A percentile compares a stretch with the other conserved stretches of the same genome.
Evolutionary conservation across 2,888 invertebrate species (phyloP).

Genomic region (Xestia c-nigrum): DNA sequence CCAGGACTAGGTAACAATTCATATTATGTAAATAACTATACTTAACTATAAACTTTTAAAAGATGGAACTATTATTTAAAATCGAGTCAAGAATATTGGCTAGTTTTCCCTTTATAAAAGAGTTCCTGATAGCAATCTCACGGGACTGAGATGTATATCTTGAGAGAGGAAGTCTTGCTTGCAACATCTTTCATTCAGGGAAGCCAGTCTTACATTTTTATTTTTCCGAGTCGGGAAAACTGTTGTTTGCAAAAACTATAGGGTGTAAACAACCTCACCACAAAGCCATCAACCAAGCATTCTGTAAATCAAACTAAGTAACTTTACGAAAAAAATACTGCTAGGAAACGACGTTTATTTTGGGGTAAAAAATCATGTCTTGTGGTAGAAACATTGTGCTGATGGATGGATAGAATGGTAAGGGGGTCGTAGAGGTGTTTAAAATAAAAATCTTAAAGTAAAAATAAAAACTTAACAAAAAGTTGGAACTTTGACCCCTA

Average conservation of each 20-base stretch:
- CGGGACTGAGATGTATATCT: background rate
- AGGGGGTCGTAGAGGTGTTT: too few relatives aligned
- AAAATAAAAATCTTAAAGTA: too few relatives aligned
- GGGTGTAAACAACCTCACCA: too few relatives aligned
- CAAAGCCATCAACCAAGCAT: too few relatives aligned
- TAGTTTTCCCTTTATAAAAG: slow-evolving; percentile 4
- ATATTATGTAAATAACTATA: background rate
- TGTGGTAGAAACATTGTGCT: too few relatives aligned
- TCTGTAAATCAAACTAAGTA: too few relatives aligned
- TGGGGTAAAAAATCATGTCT: too few relatives aligned
- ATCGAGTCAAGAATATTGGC: background rate
- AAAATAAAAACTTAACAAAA: too few relatives aligned
- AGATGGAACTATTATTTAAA: background rate
- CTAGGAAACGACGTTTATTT: too few relatives aligned
- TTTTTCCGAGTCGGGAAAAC: background rate
- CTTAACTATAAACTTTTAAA: background rate
- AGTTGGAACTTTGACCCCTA: too few relatives aligned
- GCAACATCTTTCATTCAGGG: slow-evolving; percentile 7
- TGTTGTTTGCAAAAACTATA: background rate
- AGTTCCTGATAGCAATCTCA: slow-evolving; percentile 10
- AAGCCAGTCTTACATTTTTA: slow-evolving; percentile 8
- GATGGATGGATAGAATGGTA: too few relatives aligned
- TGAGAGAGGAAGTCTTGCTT: background rate
- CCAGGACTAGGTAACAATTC: background rate
- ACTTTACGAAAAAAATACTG: too few relatives aligned